Evolutionary conservation across 2,888 invertebrate species (phyloP), one percentile per base, ranked within the genome.

Genomic region (Idaea biselata): DNA sequence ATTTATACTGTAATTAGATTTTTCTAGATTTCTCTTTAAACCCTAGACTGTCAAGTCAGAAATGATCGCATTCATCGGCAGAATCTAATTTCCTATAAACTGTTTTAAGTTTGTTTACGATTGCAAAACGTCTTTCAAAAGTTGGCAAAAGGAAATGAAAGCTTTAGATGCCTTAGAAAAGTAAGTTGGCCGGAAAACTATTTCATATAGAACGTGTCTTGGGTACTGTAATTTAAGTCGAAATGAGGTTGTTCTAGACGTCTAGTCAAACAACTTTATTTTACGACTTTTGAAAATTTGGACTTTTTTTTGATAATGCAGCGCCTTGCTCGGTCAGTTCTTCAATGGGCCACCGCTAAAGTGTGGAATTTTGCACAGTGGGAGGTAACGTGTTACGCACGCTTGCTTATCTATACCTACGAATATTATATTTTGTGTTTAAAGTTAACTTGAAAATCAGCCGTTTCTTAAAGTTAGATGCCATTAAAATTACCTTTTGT

Each of bases 1-100:
- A 88, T 86, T 86, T 78, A 80, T 77, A 69, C 81, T 75, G 77
- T 87, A 86, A 88, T 87, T 86, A 87, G 82, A 86, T 84, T 84
- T 84, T 83, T 82, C 76, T 86, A 87, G 82, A 86, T 84, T 84
- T 84, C 83, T 82, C 76, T 78, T 75, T 63, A 60, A 61, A 61
- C 65, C 63, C 60, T 59, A 63, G 55, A 55, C 4, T 55, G 55
- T 55, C 17, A 55, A 17, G 55, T 17, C 16, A 17, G 55, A 55
- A 17, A 17, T 55, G 16, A 55, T 55, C 55, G 17, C 55, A 55
- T 55, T 55, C 55, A 16, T 55, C 16, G 16, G 55, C 55, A 55
- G 44, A 1, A 44, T 44, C 44, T 44, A 44, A 44, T 44, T 44
- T 44, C 44, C 44, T 44, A 3, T 44, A 44, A 44, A 44, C 44